Base-by-base conservation (phyloP, 2,113 vertebrate genomes). In the Struthio camelus region DNA sequence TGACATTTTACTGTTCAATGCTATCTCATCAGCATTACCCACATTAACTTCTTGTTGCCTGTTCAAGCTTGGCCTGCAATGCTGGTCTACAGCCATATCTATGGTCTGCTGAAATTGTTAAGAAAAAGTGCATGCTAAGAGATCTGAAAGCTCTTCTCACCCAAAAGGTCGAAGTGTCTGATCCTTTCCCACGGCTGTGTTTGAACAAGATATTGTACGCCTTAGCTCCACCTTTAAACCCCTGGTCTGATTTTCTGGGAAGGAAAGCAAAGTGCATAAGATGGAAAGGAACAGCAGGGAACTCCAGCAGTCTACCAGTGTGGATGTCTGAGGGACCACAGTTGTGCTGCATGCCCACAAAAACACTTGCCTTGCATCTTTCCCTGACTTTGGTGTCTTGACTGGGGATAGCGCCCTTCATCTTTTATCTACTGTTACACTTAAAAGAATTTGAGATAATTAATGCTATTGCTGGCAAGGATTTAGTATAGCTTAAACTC, bases 251-350 rank as follows among this genome's bases (percentile, higher is more conserved):
- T 67, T 78, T 24, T 38, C 7, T 25, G 38, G 17, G 28, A 72
- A 85, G 42, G 81, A 88, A 80, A 65, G 22, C 12, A 54, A 94
- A 87, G 48, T 51, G 30, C 28, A 82, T 58, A 65, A 42, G 11
- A 40, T 6, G 62, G 69, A 78, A 93, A 11, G 54, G 16, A 44
- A n/a, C 13, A 69, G 14, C 44, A 89, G 17, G 9, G 17, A 23
- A 90, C 16, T 8, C 28, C 65, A n/a, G 12, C 32, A 80, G 36
- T 16, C 19, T 28, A 40, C 25, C 32, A 61, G 14, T 32, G 56
- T 0, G 1, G 58, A 32, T 8, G 2, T 42, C 14, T 40, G 48
- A 82, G 32, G 38, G 46, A 28, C 13, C 0, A 0, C 13, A 3
- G 48, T 12, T 53, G 14, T 79, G 15, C 5, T 19, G 11, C 54